Conservation (phyloP, 2,113 vertebrate species). For the Hypocryptadius cinnamomeus region DNA sequence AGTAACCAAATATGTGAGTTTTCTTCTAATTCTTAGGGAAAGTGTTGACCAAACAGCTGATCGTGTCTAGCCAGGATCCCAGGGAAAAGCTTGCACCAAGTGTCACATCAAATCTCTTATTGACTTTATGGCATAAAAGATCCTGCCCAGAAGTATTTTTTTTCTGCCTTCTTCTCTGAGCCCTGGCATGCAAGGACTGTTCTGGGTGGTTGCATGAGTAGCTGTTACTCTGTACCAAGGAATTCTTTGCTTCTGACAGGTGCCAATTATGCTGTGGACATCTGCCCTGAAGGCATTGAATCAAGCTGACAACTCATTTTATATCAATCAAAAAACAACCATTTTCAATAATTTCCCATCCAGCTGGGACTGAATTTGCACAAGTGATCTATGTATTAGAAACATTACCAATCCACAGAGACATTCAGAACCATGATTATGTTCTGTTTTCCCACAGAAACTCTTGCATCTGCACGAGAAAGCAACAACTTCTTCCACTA, state of each 20-base stretch:
- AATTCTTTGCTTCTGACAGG: conserved; percentile 44
- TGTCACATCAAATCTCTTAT: background rate
- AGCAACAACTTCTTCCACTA: conserved; percentile 5
- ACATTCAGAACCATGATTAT: conserved; percentile 20
- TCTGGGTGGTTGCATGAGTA: background rate
- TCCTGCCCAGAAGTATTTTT: background rate
- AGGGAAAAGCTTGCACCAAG: background rate
- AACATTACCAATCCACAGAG: conserved; percentile 46
- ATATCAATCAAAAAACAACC: conserved; percentile 38
- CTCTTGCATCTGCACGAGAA: conserved; percentile 26
- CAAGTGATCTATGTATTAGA: conserved; percentile 45
- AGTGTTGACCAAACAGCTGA: background rate
- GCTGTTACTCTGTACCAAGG: conserved; percentile 12
- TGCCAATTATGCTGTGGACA: conserved; percentile 50
- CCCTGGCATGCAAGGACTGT: background rate
- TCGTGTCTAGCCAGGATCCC: background rate
- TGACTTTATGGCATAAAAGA: background rate
- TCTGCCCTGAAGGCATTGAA: conserved; percentile 51
- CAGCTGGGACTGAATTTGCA: conserved; percentile 54
- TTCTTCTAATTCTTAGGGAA: background rate
- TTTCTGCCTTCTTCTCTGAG: background rate
- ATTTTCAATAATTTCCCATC: conserved; percentile 53
- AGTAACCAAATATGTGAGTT: background rate
- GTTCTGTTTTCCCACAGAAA: conserved; percentile 51
- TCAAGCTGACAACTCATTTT: conserved; percentile 58